Evolutionary conservation across 2,797 vertebrate species (phyloP).

Genomic region (Arremon brunneinucha): DNA sequence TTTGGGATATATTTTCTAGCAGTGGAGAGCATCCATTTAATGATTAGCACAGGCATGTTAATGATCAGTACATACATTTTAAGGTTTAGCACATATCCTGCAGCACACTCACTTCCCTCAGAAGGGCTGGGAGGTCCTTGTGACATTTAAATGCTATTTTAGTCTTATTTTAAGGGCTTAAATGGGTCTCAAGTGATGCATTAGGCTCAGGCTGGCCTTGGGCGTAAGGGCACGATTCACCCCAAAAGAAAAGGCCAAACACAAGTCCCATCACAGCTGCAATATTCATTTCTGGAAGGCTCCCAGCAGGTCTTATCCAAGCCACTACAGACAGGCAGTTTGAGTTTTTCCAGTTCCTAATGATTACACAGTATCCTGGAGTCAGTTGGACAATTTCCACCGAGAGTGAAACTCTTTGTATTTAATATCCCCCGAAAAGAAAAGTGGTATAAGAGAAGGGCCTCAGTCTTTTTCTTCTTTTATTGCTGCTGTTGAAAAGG

Average conservation of each 20-base stretch:
- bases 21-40: background rate
- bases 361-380: conserved; percentile 67
- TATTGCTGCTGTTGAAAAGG: conserved; percentile 60
- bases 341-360: conserved; percentile 71
- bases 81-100: background rate
- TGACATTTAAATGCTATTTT: background rate
- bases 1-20: background rate
- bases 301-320: conserved; percentile 62
- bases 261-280: conserved; percentile 58
- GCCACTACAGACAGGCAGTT: conserved; percentile 57
- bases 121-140: background rate
- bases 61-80: background rate
- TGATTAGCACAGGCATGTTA: background rate
- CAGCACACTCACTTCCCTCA: background rate
- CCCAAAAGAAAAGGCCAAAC: conserved; percentile 35
- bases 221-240: background rate
- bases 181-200: background rate
- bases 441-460: conserved; percentile 55
- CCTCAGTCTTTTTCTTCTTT: conserved; percentile 60
- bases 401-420: conserved; percentile 47
- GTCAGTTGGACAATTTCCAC: conserved; percentile 58
- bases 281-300: conserved; percentile 63
- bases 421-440: conserved; percentile 61
- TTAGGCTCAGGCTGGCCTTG: conserved; percentile 7
- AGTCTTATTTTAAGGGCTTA: background rate